Base-by-base conservation (phyloP, 2,888 invertebrate genomes). In the Cantharis flavilabris region DNA sequence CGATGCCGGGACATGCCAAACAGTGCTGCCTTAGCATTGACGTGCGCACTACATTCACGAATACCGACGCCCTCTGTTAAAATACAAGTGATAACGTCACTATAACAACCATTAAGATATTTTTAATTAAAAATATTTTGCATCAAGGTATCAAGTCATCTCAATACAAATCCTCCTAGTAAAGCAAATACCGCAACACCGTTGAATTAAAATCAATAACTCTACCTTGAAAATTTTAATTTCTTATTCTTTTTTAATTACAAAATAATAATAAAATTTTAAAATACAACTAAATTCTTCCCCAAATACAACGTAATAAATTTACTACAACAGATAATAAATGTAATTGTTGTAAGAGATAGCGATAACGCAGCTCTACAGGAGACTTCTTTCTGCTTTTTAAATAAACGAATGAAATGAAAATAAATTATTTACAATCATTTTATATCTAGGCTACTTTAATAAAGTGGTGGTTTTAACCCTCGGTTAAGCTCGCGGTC, bases 1-100 rank as follows among this genome's bases (percentile, higher is more conserved):
- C 83, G 80, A 82, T 82, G 82, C 82, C 78, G 79, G 81, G 76
- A 77, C 80, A 78, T 80, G 73, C 76, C 70, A 74, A 76, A 76
- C 77, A 77, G 79, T 70, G 80, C 74, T 80, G 80, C 80, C 81
- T 80, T 80, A 80, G 73, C 80, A 28, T 75, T 77, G 80, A 79
- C 81, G 76, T 74, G 81, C 83, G 83, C 83, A 80, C 72, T 79
- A 77, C 62, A 26, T 30, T 18, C 20, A 13, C 67, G 73, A 76
- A 79, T 79, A 79, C 80, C 76, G 78, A 76, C 81, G 81, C 82
- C 81, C 80, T 79, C 81, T 80, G 78, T 70, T 79, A 77, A 30
- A 30, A 26, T 26, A 20, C 9, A 67, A 20, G 9, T 67, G 65
- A 67, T 67, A 23, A 67, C 23, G 65, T 67, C 26, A 67, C 65